These are phyloP conservation scores for Pelecanoides urinatrix DNA, from an alignment of 2,113 vertebrate genomes.

Conservation along the genomic window DNA sequence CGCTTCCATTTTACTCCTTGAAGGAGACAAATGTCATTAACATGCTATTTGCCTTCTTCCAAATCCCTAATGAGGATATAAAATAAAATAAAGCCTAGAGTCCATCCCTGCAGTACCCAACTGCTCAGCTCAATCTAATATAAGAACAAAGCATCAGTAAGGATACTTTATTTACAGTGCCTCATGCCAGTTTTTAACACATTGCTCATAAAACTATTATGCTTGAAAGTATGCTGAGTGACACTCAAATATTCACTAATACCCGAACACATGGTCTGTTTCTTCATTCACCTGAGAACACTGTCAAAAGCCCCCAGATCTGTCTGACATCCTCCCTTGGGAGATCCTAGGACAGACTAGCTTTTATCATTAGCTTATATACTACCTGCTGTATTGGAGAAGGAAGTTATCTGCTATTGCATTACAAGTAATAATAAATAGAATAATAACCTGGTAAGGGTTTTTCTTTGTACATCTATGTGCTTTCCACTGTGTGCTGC, in stretches of 20 bases:
- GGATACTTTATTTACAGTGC: neutral
- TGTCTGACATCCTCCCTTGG: neutral
- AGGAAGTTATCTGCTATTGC: neutral
- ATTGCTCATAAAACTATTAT: neutral
- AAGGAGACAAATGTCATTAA: neutral
- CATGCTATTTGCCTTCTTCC: neutral
- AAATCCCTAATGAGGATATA: neutral
- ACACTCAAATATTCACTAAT: neutral
- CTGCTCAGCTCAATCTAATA: neutral
- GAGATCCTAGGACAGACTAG: neutral
- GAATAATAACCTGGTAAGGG: neutral
- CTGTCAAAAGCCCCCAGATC: neutral
- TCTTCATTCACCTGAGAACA: neutral
- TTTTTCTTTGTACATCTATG: neutral
- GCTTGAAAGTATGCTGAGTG: neutral
- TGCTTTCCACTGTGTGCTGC: neutral
- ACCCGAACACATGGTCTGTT: neutral
- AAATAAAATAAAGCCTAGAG: neutral
- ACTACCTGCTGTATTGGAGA: neutral
- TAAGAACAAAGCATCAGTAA: neutral
- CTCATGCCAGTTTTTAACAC: neutral
- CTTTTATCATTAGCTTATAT: neutral
- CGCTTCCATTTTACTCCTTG: neutral
- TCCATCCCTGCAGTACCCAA: neutral
- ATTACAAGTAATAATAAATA: neutral